Percentiles rank a stretch among this genome's conserved stretches.
These are phyloP conservation scores for Lepilemur ruficaudatus DNA, from an alignment of 2,797 vertebrate species.

Conservation along the genomic window DNA sequence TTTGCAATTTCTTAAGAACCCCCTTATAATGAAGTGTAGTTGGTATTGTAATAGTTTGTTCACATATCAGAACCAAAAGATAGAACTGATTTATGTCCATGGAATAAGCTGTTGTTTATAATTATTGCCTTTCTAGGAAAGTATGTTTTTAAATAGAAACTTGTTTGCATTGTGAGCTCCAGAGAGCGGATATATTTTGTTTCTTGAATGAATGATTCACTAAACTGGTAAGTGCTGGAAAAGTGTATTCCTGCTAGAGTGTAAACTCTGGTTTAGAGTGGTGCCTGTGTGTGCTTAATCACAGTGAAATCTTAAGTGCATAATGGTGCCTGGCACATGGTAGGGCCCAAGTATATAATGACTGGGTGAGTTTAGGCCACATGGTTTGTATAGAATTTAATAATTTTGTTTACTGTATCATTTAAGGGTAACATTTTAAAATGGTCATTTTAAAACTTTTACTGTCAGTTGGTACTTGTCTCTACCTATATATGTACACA, in stretches of 20 bases:
- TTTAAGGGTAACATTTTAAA: conserved; percentile 16
- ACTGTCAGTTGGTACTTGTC: background rate
- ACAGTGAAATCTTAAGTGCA: background rate
- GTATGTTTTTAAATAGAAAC: conserved; percentile 13
- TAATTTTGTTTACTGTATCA: background rate
- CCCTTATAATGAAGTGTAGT: background rate
- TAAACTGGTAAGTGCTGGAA: background rate
- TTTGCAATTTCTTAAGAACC: conserved; percentile 16
- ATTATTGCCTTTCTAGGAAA: conserved; percentile 14
- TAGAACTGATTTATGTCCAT: conserved; percentile 29
- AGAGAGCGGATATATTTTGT: background rate
- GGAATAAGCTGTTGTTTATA: background rate
- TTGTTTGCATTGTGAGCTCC: background rate
- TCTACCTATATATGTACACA: background rate
- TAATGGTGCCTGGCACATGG: background rate
- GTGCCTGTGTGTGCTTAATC: background rate
- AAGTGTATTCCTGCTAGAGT: background rate
- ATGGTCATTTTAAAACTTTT: background rate
- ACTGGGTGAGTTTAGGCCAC: background rate
- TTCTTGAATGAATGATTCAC: conserved; percentile 8
- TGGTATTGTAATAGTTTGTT: conserved; percentile 27
- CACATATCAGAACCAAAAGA: background rate
- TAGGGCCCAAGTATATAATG: background rate
- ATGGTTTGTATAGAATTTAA: conserved; percentile 16
- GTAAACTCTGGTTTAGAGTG: background rate